These are phyloP conservation scores for Julus scanicus DNA, from an alignment of 2,888 invertebrate species.

Conservation along the genomic window DNA sequence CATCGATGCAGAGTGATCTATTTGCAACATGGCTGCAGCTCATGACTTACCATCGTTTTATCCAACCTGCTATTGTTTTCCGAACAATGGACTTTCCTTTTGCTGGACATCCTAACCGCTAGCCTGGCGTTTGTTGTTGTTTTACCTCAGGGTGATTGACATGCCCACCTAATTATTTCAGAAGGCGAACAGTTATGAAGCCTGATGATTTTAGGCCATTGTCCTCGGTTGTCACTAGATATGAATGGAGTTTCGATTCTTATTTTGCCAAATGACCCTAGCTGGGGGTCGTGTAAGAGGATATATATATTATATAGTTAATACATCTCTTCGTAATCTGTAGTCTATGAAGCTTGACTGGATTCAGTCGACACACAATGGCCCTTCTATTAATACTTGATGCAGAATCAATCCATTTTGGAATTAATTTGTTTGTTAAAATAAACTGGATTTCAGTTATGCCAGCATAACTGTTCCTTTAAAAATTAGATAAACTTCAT, in stretches of 20 bases:
- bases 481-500: too few relatives aligned
- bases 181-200: neutral
- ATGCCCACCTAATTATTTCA: constrained; percentile 17
- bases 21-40: neutral
- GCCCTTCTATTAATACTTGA: too few relatives aligned
- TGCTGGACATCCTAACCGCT: neutral
- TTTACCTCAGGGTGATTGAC: constrained; percentile 4
- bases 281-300: neutral
- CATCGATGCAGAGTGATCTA: neutral
- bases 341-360: neutral
- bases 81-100: neutral
- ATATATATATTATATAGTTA: neutral
- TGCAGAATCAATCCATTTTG: too few relatives aligned
- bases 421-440: too few relatives aligned
- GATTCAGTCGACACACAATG: neutral
- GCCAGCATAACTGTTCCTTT: too few relatives aligned
- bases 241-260: neutral
- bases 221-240: neutral
- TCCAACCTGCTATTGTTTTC: neutral
- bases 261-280: neutral
- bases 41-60: neutral
- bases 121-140: neutral
- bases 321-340: neutral
- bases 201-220: neutral
- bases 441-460: too few relatives aligned